Conservation (phyloP, 1,140 invertebrate genomes). For the Scaptomyza hsui region DNA sequence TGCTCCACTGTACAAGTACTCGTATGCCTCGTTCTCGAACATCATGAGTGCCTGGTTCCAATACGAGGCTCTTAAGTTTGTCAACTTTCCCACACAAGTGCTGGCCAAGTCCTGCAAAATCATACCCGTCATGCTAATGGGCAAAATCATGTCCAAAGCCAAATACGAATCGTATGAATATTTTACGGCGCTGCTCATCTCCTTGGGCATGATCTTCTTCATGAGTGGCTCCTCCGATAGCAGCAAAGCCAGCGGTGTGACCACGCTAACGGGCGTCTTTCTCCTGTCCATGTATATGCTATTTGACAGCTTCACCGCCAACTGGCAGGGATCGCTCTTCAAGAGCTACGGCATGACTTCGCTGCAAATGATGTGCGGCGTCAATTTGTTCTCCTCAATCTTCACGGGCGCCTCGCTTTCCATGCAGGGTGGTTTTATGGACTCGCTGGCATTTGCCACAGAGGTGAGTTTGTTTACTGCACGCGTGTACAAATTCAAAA, state of each 20-base stretch:
- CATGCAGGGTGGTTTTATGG: slow-evolving; percentile 92
- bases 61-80: slow-evolving; percentile 99
- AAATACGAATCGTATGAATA: slow-evolving; percentile 98
- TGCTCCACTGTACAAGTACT: slow-evolving; percentile 97
- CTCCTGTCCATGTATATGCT: slow-evolving; percentile 95
- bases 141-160: slow-evolving; percentile 94
- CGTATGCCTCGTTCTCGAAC: slow-evolving; percentile 98
- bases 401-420: slow-evolving; percentile 95
- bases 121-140: slow-evolving; percentile 98
- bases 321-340: slow-evolving; percentile 98
- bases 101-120: slow-evolving; percentile 97
- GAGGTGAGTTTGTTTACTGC: slow-evolving; percentile 84
- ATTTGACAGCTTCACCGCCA: slow-evolving; percentile 99
- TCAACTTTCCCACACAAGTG: slow-evolving; percentile 98
- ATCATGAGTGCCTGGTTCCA: slow-evolving; percentile 99
- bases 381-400: slow-evolving; percentile 97
- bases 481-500: neutral
- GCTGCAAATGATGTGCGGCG: slow-evolving; percentile 99
- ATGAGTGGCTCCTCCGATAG: slow-evolving; percentile 89
- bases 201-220: slow-evolving; percentile 96
- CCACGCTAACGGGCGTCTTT: slow-evolving; percentile 94
- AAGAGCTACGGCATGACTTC: slow-evolving; percentile 91
- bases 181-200: slow-evolving; percentile 94
- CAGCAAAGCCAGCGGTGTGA: slow-evolving; percentile 86
- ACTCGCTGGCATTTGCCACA: slow-evolving; percentile 91